Evolutionary conservation across 2,113 vertebrate genomes (phyloP).

Genomic region (Podocnemis expansa): DNA sequence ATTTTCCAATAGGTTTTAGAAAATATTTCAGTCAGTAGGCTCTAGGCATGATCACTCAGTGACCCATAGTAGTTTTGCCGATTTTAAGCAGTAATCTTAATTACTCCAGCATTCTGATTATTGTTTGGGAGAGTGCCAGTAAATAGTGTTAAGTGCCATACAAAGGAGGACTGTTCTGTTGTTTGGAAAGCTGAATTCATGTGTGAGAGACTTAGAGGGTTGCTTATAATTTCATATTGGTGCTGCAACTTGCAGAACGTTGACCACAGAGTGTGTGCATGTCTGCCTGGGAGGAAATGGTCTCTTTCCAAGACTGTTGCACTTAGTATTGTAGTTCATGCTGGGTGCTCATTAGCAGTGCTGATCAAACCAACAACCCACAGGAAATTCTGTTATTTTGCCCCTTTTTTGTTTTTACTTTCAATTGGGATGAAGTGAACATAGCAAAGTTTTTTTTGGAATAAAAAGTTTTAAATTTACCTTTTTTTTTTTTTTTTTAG

Average conservation of each 20-base stretch:
- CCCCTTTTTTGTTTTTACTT: background rate
- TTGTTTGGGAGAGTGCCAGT: background rate
- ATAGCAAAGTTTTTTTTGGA: background rate
- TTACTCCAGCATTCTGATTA: conserved; percentile 1
- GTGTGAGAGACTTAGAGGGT: background rate
- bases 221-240: background rate
- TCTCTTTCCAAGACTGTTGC: background rate
- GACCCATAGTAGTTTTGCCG: background rate
- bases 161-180: background rate
- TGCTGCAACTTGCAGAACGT: background rate
- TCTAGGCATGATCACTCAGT: background rate
- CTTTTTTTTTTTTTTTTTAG: too few relatives aligned
- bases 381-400: background rate
- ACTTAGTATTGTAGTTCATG: fast-evolving
- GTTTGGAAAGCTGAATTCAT: background rate
- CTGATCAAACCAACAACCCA: background rate
- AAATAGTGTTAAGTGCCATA: background rate
- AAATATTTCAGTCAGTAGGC: background rate
- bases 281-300: background rate
- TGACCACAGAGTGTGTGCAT: fast-evolving
- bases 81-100: background rate
- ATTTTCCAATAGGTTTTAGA: background rate
- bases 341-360: background rate
- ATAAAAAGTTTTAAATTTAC: background rate
- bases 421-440: background rate